A percentile compares a stretch with the other conserved stretches of the same genome.
phyloP scores from a whole-genome alignment of 2,888 invertebrate species.

The Ormyrus thymus region DNA sequence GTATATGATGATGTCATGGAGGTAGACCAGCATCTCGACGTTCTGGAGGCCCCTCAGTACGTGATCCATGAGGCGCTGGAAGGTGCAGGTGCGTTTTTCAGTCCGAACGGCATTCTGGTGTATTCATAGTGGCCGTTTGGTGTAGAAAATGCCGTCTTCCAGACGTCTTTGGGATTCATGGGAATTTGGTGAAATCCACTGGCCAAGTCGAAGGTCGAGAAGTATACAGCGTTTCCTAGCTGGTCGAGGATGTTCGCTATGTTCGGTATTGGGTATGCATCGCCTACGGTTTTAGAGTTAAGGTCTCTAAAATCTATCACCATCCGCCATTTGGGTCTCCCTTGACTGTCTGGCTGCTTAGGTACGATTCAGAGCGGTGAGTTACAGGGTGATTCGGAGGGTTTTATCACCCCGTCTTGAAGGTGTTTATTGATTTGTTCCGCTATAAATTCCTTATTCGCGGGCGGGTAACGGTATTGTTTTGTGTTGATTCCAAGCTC shows the following conservation, averaged over 20 bases:
- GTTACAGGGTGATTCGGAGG: no score
- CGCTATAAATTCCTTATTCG: background rate
- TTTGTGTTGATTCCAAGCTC: background rate
- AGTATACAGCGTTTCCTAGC: no score
- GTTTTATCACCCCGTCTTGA: no score
- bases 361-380: no score
- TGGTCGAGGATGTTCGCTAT: no score
- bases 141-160: background rate
- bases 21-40: background rate
- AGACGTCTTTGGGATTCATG: background rate
- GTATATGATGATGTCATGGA: background rate
- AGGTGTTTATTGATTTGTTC: no score
- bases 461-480: background rate
- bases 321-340: no score
- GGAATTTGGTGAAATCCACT: background rate
- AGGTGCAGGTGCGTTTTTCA: background rate
- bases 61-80: background rate
- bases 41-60: background rate
- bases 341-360: no score
- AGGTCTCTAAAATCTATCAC: no score
- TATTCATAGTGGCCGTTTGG: background rate
- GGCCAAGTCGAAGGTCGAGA: no score
- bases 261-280: no score
- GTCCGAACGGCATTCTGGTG: background rate
- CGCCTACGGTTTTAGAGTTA: no score